Base-by-base conservation (phyloP, 2,113 vertebrate species). In the Axis porcinus region DNA sequence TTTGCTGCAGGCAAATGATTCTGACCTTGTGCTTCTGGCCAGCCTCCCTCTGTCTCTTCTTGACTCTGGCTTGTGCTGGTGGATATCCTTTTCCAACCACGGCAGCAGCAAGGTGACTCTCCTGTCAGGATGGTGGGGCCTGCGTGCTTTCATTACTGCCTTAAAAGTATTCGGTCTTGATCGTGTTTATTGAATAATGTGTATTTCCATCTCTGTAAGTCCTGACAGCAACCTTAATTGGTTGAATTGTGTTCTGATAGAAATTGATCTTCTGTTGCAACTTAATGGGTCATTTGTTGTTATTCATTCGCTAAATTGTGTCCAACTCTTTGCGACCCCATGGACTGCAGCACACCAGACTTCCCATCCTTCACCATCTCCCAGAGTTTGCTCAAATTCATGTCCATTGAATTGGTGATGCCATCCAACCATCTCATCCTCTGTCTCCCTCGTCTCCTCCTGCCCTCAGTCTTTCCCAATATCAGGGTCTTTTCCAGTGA, bases 21-120 rank as follows among this genome's bases (percentile, higher is more conserved):
- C 99, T 99, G 99, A 99, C 94, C 98, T 99, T 98, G 99, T 99
- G 97, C 99, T 99, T 97, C 98, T 99, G 98, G 99, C 99, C 98
- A 99, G 99, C 98, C 99, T 99, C 98, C 99, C 99, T 47, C 98
- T 99, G 98, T 99, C 99, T 98, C 99, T 99, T 96, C 99, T 99
- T 98, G 99, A 99, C 98, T 99, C 99, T 96, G 99, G 99, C 99
- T 98, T 99, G n/a, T 99, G 99, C 99, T 99, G 99, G 99, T 99
- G 99, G 99, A 99, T 99, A 99, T 99, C 99, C 99, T 99, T 99
- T 97, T 97, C 94, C 57, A 58, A 0, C 19, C 3, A 43, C 40
- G 25, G 33, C 54, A 23, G 57, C 85, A 10, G 88, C 40, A 7
- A 0, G 6, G 10, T 78, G 84, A 8, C 50, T 54, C 91, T 82